Base-by-base conservation (phyloP, 1,140 invertebrate species). In the Caenorhabditis latens region DNA sequence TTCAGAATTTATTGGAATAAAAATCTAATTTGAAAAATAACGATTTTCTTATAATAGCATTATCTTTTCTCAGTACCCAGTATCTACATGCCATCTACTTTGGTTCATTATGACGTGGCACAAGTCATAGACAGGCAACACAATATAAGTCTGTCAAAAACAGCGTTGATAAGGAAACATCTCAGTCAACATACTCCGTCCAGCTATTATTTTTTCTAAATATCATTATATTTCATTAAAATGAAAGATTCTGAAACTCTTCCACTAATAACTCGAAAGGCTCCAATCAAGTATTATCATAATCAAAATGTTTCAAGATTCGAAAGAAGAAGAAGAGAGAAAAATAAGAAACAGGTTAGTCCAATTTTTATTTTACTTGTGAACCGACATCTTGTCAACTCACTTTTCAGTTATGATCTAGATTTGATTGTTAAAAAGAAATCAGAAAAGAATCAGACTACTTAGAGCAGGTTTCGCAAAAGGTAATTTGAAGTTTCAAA, bases 91-190 rank as follows among this genome's bases (percentile, higher is more conserved):
- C 11, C 50, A 53, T 14, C 50, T 11, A 58, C n/a, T n/a, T 58
- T n/a, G n/a, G n/a, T 58, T n/a, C 40, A 21, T 46, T 11, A 46
- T 71, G 67, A 71, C 42, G 67, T 71, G 40, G 43, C 67, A 71
- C 67, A 71, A 48, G 67, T 48, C 67, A 58, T 58, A 58, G 57
- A 58, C 57, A 71, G 42, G 16, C 42, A 46, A 43, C 40, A 43
- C 67, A 71, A n/a, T 46, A 43, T 46, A 65, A 71, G 67, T 71
- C 42, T 71, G 21, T 43, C 67, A 48, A 71, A 71, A 71, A 71
- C 67, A 71, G 14, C 21, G 67, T 5, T 71, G 67, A 71, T 71
- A 71, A 71, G 67, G 67, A 71, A 71, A 71, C 61, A 65, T 65
- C 61, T 32, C 42, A 71, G 63, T 65, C 63, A 42, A 40, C 63